Conservation (phyloP, 2,113 vertebrate genomes). For the Atrichornis clamosus region DNA sequence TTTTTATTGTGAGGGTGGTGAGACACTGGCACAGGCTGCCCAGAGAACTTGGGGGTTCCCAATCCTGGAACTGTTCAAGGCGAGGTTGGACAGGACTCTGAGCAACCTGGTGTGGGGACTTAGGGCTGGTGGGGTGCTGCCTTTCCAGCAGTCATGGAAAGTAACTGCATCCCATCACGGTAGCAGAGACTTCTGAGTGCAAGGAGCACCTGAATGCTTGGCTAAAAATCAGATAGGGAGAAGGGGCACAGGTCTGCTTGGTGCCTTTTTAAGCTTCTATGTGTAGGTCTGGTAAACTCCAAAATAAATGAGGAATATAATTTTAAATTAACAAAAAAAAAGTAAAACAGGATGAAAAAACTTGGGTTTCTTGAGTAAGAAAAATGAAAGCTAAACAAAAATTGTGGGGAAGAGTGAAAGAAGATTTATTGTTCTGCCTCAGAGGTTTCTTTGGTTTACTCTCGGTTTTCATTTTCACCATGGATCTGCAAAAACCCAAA, state of each 20-base stretch:
- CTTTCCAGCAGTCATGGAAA: background rate
- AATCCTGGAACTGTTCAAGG: background rate
- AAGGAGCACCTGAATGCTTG: background rate
- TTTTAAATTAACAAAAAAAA: background rate
- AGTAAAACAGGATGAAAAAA: background rate
- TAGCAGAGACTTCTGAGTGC: fast-evolving
- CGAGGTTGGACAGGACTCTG: background rate
- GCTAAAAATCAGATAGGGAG: background rate
- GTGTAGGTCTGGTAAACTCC: background rate
- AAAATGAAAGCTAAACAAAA: background rate
- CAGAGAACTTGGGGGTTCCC: background rate
- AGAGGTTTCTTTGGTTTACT: background rate
- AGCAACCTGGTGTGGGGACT: background rate
- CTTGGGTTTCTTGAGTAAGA: background rate
- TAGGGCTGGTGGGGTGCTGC: background rate
- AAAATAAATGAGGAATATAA: background rate
- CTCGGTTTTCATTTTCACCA: background rate
- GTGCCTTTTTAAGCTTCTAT: background rate
- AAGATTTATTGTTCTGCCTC: background rate
- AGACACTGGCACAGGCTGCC: background rate
- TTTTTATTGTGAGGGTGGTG: background rate
- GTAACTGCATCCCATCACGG: fast-evolving
- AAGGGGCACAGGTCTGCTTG: background rate
- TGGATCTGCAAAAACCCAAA: background rate
- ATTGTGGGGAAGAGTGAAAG: background rate